Base-by-base conservation (phyloP, 2,888 invertebrate species). In the Heliconius cydno region DNA sequence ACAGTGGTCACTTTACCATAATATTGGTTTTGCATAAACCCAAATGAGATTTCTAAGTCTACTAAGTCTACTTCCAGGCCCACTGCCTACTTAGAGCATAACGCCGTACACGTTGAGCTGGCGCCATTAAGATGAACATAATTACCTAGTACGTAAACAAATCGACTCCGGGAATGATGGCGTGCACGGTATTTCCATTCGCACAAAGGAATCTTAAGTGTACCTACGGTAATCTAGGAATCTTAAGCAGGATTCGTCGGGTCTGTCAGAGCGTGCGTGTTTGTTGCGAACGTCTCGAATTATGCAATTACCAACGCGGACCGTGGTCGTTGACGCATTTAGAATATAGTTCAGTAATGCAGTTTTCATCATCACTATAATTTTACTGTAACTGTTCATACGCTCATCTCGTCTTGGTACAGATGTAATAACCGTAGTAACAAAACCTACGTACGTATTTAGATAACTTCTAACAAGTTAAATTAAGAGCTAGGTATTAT, bases 171-270 rank as follows among this genome's bases (percentile, higher is more conserved):
- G 87, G 90, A 88, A 89, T 87, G 85, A 83, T 80, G 86, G 85
- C 85, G 84, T 84, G 84, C 85, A 82, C 82, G 86, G 87, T 86
- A 88, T 90, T 85, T 84, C 85, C 85, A 83, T 83, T 83, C 84
- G 84, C 84, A 84, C 82, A 89, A 89, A 90, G 88, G 90, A 92
- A 92, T 93, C 85, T 90, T 90, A 92, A 92, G 90, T 90, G 88
- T 87, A 86, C 52, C 52, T 2, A 52, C 85, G 86, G 89, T 87
- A 90, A 90, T 92, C 89, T 89, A 86, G 87, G 85, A 86, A 88
- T 87, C 86, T 86, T 84, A 86, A 83, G 85, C 84, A 86, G 86
- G 85, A 88, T 89, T 87, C 86, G 86, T 84, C 84, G 85, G 80
- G 80, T 78, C 81, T 83, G 84, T 85, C 86, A 85, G 81, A 82